These are phyloP conservation scores for Ploceus nigricollis DNA, from an alignment of 2,113 vertebrate species.

Conservation along the genomic window DNA sequence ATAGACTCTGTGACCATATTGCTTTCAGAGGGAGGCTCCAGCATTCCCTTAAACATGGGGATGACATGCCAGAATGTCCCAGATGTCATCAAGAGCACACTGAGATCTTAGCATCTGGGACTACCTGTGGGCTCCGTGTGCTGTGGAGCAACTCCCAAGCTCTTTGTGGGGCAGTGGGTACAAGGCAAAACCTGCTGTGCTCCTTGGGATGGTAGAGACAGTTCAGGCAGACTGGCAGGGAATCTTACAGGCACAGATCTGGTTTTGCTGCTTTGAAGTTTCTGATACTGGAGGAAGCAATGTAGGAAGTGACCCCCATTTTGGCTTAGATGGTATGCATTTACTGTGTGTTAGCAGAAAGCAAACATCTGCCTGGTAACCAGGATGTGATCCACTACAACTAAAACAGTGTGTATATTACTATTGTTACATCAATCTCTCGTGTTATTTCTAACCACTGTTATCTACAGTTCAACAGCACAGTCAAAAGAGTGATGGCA, in stretches of 20 bases:
- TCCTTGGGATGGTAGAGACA: not conserved
- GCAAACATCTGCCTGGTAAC: not conserved
- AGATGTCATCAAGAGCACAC: not conserved
- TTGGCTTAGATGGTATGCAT: not conserved
- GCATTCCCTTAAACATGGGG: not conserved
- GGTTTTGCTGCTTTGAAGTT: not conserved
- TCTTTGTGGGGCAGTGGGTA: not conserved
- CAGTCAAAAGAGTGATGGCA: not conserved
- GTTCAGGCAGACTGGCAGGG: not conserved
- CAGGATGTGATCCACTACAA: not conserved
- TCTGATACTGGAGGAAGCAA: not conserved
- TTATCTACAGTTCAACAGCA: not conserved
- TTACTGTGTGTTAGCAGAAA: not conserved
- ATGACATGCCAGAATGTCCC: not conserved
- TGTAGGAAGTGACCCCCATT: not conserved
- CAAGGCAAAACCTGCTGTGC: not conserved
- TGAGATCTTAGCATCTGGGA: not conserved
- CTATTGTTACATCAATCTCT: not conserved
- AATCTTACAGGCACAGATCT: not conserved
- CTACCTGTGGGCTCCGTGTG: accelerated
- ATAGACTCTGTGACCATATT: not conserved
- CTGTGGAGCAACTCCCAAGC: not conserved
- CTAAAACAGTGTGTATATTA: not conserved
- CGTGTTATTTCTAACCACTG: not conserved
- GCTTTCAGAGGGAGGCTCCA: not conserved